Conservation (phyloP, 53 echinoderm and acorn worm species). For the Echinarachnius parma region DNA sequence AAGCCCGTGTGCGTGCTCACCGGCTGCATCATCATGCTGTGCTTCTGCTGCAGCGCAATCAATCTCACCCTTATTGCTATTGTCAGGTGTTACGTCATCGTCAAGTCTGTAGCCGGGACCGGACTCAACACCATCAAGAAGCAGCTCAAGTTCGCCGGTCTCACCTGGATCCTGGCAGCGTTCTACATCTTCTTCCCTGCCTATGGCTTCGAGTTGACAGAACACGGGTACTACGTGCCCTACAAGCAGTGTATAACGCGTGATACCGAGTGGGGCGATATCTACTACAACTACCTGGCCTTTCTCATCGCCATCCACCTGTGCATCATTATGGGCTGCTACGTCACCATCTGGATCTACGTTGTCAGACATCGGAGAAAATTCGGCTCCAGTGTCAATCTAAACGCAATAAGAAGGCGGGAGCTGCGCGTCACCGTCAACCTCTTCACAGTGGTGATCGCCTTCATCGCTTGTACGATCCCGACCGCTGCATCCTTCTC, state of each 20-base stretch:
- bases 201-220: constrained; percentile 24
- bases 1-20: not conserved
- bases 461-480: constrained; percentile 38
- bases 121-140: constrained; percentile 22
- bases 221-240: constrained; percentile 15
- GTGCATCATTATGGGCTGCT: constrained; percentile 20
- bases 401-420: constrained; percentile 2
- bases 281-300: constrained; percentile 16
- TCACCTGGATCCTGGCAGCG: constrained; percentile 25
- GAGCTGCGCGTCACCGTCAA: constrained; percentile 28
- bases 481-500: constrained; percentile 21
- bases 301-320: constrained; percentile 11
- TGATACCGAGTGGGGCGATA: constrained; percentile 5
- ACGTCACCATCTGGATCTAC: constrained; percentile 1
- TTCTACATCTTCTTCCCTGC: constrained; percentile 24
- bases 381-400: too few species aligned
- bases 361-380: constrained; percentile 16
- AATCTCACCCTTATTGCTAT: constrained; percentile 15
- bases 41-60: constrained; percentile 27
- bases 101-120: not conserved
- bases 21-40: constrained; percentile 25
- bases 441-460: constrained; percentile 28
- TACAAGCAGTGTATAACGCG: constrained; percentile 33
- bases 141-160: constrained; percentile 5
- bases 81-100: constrained; percentile 26